These are phyloP conservation scores for Temnothorax ravouxi DNA, from an alignment of 2,888 invertebrate species.

Conservation along the genomic window DNA sequence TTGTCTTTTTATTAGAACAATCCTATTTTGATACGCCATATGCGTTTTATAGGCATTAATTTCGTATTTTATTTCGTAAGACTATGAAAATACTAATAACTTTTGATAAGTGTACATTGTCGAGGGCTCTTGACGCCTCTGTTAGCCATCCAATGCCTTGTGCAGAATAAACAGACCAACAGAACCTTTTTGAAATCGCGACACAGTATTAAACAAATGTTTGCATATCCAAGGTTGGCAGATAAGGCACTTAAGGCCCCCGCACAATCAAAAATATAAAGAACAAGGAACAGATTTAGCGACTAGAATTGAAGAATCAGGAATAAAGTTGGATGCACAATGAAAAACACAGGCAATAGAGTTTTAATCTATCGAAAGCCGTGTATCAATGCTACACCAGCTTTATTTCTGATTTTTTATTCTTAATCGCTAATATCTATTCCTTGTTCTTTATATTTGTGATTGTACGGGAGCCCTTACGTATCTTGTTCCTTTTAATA, in stretches of 20 bases:
- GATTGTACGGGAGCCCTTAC: not conserved
- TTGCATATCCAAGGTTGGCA: slow-evolving; percentile 39
- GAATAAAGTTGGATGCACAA: too few species aligned
- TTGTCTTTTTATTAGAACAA: slow-evolving; percentile 17
- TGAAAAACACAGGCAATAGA: too few species aligned
- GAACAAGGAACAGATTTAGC: too few species aligned
- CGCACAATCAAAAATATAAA: too few species aligned
- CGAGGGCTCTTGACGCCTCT: not conserved
- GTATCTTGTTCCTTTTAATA: not conserved
- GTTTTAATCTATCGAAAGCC: too few species aligned
- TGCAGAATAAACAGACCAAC: not conserved
- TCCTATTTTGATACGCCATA: slow-evolving; percentile 24
- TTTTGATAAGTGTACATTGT: slow-evolving; percentile 2
- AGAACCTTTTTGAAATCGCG: not conserved
- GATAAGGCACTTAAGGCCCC: not conserved
- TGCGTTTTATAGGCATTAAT: slow-evolving; percentile 14
- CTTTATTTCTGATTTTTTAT: too few species aligned
- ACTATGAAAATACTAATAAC: slow-evolving; percentile 25
- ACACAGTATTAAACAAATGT: slow-evolving; percentile 49
- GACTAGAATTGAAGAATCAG: too few species aligned
- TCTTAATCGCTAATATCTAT: too few species aligned
- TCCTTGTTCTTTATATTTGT: too few species aligned
- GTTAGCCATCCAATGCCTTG: slow-evolving; percentile 1
- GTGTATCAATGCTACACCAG: too few species aligned
- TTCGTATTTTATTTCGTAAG: slow-evolving; percentile 24